Conservation (phyloP, 2,113 vertebrate genomes). For the Megalops atlanticus region DNA sequence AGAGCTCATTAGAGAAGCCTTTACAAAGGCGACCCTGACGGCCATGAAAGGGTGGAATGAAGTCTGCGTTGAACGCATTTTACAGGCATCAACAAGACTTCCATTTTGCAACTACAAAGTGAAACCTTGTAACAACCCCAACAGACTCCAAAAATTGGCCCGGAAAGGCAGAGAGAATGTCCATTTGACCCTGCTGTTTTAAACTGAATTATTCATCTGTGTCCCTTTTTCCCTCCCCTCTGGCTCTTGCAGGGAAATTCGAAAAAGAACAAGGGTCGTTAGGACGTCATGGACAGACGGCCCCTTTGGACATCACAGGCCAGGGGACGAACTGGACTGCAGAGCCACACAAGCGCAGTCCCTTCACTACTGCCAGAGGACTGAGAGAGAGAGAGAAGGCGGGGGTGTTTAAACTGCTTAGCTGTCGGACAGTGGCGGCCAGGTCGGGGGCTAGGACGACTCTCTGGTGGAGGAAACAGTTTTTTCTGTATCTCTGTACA, state of each 20-base stretch:
- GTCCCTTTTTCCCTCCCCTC: slow-evolving; percentile 40
- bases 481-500: slow-evolving; percentile 33
- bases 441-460: slow-evolving; percentile 21
- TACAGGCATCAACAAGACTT: slow-evolving; percentile 3
- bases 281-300: slow-evolving; percentile 50
- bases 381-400: background rate
- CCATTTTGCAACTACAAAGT: background rate
- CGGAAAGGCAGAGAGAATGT: background rate
- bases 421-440: slow-evolving; percentile 31
- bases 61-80: background rate
- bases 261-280: slow-evolving; percentile 95
- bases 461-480: slow-evolving; percentile 42
- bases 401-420: slow-evolving; percentile 16
- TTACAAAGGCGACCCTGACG: background rate
- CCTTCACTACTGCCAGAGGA: slow-evolving; percentile 39
- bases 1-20: background rate
- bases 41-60: background rate
- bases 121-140: background rate
- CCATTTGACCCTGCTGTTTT: background rate
- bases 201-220: background rate
- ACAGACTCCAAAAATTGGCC: background rate
- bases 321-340: slow-evolving; percentile 31
- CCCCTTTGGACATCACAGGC: slow-evolving; percentile 36
- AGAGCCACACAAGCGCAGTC: slow-evolving; percentile 36
- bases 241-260: slow-evolving; percentile 85